Conservation (phyloP, 1,140 invertebrate genomes). For the Aphelenchoides besseyi region DNA sequence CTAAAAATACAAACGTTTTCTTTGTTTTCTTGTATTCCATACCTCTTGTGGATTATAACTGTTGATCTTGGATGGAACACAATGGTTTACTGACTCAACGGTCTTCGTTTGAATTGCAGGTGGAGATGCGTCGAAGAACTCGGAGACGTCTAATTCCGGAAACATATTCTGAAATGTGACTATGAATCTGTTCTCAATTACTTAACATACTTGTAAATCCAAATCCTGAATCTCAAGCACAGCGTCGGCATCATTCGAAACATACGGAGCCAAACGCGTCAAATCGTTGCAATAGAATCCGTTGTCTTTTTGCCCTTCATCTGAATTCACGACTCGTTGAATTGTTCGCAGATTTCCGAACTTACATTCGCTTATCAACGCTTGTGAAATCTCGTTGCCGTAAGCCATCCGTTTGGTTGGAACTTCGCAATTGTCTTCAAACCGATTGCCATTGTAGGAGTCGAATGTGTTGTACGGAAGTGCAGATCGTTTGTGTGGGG, state of each 20-base stretch:
- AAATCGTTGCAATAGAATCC: slow-evolving; percentile 27
- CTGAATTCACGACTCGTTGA: slow-evolving; percentile 4
- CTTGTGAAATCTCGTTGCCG: neutral
- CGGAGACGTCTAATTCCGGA: slow-evolving; percentile 33
- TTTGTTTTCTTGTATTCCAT: too few species aligned
- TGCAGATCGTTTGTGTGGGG: neutral
- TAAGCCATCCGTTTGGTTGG: neutral
- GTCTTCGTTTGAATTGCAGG: neutral
- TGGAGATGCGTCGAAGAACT: slow-evolving; percentile 30
- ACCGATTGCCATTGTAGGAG: too few species aligned
- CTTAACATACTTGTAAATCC: slow-evolving; percentile 7
- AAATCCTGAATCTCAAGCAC: slow-evolving; percentile 31
- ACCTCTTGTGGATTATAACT: neutral
- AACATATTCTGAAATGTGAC: slow-evolving; percentile 26
- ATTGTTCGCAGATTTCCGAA: neutral
- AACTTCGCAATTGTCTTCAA: neutral
- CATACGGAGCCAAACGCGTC: slow-evolving; percentile 35
- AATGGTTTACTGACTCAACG: neutral
- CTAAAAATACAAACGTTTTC: too few species aligned
- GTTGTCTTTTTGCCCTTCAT: slow-evolving; percentile 5
- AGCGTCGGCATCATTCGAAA: slow-evolving; percentile 34
- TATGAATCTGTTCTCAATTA: neutral
- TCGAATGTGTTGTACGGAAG: neutral
- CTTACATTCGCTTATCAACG: neutral
- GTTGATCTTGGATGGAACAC: neutral